phyloP scores from a whole-genome alignment of 2,888 invertebrate species.

The Mystacides longicornis region DNA sequence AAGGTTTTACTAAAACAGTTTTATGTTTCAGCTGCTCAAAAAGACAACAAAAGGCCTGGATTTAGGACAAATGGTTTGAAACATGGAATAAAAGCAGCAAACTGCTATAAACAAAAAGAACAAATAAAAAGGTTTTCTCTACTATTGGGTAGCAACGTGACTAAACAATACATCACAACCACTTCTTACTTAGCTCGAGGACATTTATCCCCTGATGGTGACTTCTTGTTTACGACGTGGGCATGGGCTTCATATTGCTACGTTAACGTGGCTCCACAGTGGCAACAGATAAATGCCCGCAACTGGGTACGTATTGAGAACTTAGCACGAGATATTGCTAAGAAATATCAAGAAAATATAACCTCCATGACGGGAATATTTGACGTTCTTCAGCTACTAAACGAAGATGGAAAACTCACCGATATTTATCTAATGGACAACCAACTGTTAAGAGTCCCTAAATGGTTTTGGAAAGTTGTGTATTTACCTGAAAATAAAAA shows the following conservation, averaged over 20 bases:
- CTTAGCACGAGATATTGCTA: conserved; percentile 34
- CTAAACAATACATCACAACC: conserved; percentile 32
- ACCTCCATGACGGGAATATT: conserved; percentile 37
- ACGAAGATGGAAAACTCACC: conserved; percentile 29
- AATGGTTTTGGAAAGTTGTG: conserved; percentile 40
- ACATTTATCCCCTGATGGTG: conserved; percentile 43
- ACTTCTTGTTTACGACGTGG: conserved; percentile 38
- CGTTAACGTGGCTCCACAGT: conserved; percentile 42
- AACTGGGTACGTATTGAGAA: conserved; percentile 41
- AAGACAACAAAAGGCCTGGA: conserved; percentile 8
- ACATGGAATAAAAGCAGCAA: conserved; percentile 10
- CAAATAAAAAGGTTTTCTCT: conserved; percentile 30
- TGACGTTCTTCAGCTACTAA: conserved; percentile 34
- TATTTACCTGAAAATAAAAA: conserved; percentile 32
- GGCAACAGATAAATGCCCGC: conserved; percentile 40
- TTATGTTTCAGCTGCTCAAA: conserved; percentile 18
- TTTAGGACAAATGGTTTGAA: conserved; percentile 18
- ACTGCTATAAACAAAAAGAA: conserved; percentile 17
- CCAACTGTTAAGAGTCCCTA: conserved; percentile 36
- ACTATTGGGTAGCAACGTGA: conserved; percentile 31
- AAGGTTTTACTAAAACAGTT: neutral
- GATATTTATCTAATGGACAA: conserved; percentile 34
- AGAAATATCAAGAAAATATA: conserved; percentile 30
- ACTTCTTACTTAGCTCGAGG: conserved; percentile 37
- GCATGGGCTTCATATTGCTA: conserved; percentile 42